Base-by-base conservation (phyloP, 2,797 vertebrate species). In the Myotis planiceps region DNA sequence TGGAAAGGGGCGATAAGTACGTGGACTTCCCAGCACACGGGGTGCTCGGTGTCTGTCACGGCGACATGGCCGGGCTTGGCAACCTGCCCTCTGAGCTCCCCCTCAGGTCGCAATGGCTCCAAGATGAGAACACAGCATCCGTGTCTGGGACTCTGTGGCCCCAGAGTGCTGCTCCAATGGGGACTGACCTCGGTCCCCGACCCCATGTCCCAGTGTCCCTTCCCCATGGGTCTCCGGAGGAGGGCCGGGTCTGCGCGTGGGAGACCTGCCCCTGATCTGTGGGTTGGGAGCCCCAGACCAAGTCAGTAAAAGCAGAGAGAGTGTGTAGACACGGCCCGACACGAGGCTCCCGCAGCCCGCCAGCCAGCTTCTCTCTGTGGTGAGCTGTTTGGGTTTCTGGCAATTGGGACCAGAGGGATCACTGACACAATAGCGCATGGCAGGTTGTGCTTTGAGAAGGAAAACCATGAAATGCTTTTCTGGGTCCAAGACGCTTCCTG, bases 381-480 rank as follows among this genome's bases (percentile, higher is more conserved):
- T 37, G 6, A 91, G 66, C 88, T n/a, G 27, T 88, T 88, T 9
- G 92, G 45, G 58, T 86, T 94, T 83, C 79, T 86, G 94, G 96
- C 86, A 72, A 13, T 47, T 0, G 7, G 19, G 27, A 15, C 21
- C 6, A 14, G 81, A 88, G 68, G 88, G 72, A 51, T 83, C 53
- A 3, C 7, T 7, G 69, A 90, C 92, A 96, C 92, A 71, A 65
- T 72, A 93, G 79, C 47, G 23, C 32, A 9, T 29, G 88, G 90
- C 96, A 95, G 88, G 45, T 51, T 74, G 83, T 83, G 78, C 60
- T 96, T 96, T 97, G 63, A 81, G 42, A 78, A 84, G 91, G 92
- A 95, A 93, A 55, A 68, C 63, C 13, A 3, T 66, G 90, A 82
- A 82, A 83, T 37, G 51, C 68, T 71, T 45, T 82, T 79, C 74